Evolutionary conservation across 2,797 vertebrate species (phyloP), one percentile per base, ranked within the genome.

Genomic region (Oceanodroma leucorhoa): DNA sequence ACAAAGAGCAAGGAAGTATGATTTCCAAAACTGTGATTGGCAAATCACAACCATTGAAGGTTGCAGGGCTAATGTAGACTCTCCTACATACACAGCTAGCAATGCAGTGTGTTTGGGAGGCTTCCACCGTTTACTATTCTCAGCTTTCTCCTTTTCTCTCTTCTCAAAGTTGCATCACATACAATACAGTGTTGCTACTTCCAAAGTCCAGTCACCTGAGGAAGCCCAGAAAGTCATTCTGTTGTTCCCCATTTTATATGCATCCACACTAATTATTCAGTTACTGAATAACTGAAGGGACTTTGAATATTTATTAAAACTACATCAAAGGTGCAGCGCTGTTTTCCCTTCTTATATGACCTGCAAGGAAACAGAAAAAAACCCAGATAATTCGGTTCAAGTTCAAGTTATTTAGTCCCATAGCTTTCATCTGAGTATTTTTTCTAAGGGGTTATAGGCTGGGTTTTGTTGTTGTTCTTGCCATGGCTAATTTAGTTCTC

Each of bases 301-400:
- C 50, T 90, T 78, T 50, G 90, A 94, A 66, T 94, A 95, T 93
- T 96, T 96, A 93, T 95, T 90, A 89, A 94, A 96, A 85, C 77
- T 83, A 91, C 86, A 94, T 95, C 83, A 96, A 94, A 94, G 82
- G 58, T 96, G 61, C 36, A 90, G 60, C 1, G 2, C 23, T 75
- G 21, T 53, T 88, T 94, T 82, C 78, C 54, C n/a, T 90, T 90
- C 58, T 62, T 85, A 22, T 36, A 51, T 73, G 85, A 93, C 70
- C 75, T 17, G 11, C 61, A 92, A 93, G 29, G 83, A 96, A 87
- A 67, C 32, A 83, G 38, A 38, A 79, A 88, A 54, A 9, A 0
- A 21, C 2, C 12, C 24, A 83, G 78, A 86, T 87, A 90, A 92
- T 83, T 94, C 57, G 16, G 60, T 88, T 84, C 43, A 67, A 70